A percentile compares a stretch with the other conserved stretches of the same genome.
phyloP scores from a whole-genome alignment of 2,888 invertebrate species.

The Homarus gammarus region DNA sequence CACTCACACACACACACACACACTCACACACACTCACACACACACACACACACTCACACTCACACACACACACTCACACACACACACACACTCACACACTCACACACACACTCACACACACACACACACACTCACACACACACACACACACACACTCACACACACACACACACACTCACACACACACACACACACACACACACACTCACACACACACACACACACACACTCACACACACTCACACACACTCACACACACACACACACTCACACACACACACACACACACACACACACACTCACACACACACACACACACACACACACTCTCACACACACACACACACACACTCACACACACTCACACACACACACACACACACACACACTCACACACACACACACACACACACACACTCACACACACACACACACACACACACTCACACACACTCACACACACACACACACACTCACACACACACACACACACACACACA shows the following conservation, averaged over 20 bases:
- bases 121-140: neutral
- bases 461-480: constrained; percentile 7
- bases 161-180: constrained; percentile 40
- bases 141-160: neutral
- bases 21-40: neutral
- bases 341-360: neutral
- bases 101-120: neutral
- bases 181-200: constrained; percentile 34
- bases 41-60: neutral
- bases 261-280: neutral
- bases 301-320: constrained; percentile 16
- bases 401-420: constrained; percentile 33
- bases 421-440: constrained; percentile 29
- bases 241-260: constrained; percentile 7
- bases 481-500: constrained; percentile 4
- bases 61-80: neutral
- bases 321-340: constrained; percentile 3
- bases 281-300: neutral
- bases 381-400: neutral
- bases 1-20: too few relatives aligned
- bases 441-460: constrained; percentile 6
- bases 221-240: constrained; percentile 29
- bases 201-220: constrained; percentile 39
- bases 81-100: neutral
- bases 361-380: constrained; percentile 24